Percentiles rank a stretch among this genome's conserved stretches.
These are phyloP conservation scores for Hypocryptadius cinnamomeus DNA, from an alignment of 2,113 vertebrate genomes.

Conservation along the genomic window DNA sequence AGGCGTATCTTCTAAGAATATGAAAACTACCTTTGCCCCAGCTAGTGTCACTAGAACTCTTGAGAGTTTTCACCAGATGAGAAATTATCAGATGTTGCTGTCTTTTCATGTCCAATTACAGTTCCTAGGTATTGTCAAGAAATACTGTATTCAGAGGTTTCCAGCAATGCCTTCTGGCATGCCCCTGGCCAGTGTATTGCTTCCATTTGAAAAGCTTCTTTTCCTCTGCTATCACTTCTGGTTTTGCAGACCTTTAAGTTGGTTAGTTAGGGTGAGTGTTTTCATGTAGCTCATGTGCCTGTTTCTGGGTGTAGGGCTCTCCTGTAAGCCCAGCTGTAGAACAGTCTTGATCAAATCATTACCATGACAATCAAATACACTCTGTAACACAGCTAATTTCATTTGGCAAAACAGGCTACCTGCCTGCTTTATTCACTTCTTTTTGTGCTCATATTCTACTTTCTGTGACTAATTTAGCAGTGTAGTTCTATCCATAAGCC, in stretches of 20 bases:
- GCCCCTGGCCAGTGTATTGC: neutral
- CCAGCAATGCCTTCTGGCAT: neutral
- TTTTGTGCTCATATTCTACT: neutral
- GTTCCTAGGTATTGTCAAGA: neutral
- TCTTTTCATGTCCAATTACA: neutral
- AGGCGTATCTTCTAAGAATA: neutral
- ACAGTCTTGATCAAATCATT: neutral
- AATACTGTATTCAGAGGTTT: neutral
- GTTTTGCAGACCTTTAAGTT: neutral
- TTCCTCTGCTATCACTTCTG: neutral
- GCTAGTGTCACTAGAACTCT: neutral
- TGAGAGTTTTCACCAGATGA: neutral
- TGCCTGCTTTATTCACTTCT: neutral
- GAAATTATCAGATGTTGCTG: neutral
- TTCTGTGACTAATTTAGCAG: neutral
- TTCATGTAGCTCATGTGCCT: neutral
- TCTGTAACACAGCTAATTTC: neutral
- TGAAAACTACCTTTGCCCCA: neutral
- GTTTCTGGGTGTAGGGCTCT: neutral
- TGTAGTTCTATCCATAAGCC: neutral
- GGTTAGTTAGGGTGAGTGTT: neutral
- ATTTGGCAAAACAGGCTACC: neutral
- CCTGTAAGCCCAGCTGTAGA: neutral
- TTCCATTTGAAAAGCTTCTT: neutral
- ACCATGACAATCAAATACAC: neutral